A percentile compares a stretch with the other conserved stretches of the same genome.
Evolutionary conservation across 1,140 invertebrate genomes (phyloP).

Genomic region (Eumaeus atala): DNA sequence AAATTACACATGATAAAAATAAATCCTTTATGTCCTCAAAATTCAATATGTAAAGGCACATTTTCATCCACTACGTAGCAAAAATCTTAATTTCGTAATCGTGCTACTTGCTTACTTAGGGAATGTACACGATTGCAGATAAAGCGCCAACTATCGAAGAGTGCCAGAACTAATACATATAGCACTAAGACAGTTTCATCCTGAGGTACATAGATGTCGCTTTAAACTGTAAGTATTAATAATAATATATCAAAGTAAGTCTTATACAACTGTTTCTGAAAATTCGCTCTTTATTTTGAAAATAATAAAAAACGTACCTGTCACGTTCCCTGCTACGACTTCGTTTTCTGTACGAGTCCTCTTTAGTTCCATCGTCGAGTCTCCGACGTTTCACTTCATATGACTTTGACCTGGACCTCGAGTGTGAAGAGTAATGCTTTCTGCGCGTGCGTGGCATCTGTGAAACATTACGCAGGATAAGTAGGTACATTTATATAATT

Average conservation of each 20-base stretch:
- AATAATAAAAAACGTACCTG: slow-evolving; percentile 39
- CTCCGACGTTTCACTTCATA: slow-evolving; percentile 74
- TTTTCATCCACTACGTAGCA: no score
- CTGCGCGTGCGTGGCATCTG: slow-evolving; percentile 87
- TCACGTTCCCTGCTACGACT: slow-evolving; percentile 64
- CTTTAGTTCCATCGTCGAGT: slow-evolving; percentile 72
- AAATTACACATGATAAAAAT: no score
- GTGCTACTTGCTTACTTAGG: no score
- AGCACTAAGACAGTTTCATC: background rate
- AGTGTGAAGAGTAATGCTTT: slow-evolving; percentile 83
- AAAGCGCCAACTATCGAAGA: slow-evolving; percentile 22
- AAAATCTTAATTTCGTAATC: no score
- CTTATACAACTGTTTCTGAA: no score
- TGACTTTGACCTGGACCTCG: slow-evolving; percentile 64
- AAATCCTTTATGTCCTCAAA: no score
- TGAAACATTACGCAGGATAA: slow-evolving; percentile 36
- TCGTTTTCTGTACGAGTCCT: slow-evolving; percentile 64
- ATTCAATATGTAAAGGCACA: no score
- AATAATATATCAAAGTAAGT: no score
- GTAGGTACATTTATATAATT: background rate
- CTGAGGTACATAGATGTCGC: background rate
- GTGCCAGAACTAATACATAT: slow-evolving; percentile 11
- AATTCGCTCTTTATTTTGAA: no score
- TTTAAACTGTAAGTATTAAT: no score
- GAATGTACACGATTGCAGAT: no score